Evolutionary conservation across 2,797 vertebrate genomes (phyloP), one percentile per base, ranked within the genome.

Genomic region (Crenuchus spilurus): DNA sequence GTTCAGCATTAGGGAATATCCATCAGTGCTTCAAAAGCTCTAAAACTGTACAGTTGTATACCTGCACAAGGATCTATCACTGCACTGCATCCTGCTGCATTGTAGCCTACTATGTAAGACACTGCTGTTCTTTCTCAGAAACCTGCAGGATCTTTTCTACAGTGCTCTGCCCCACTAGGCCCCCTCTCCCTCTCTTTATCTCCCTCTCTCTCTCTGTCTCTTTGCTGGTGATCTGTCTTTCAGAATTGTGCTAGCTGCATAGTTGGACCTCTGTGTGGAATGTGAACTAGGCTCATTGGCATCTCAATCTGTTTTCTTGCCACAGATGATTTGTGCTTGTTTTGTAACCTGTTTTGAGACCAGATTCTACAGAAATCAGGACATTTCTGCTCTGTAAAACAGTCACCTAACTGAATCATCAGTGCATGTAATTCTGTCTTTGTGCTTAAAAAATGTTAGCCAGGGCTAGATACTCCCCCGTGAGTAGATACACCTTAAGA

Each of bases 221-320:
- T 64, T 80, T 84, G 44, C 74, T 73, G 74, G 66, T 69, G 79
- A 72, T 68, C 82, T 65, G 84, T 84, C 79, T 42, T 80, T 82
- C 57, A 5, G 73, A 80, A 70, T 57, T 64, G 48, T 48, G 74
- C 74, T 68, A 33, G 63, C 66, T 79, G 80, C 84, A 79, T 87
- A 87, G 87, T 87, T 87, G 83, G 83, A 86, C 75, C 76, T 51
- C 31, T 20, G 75, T 86, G 85, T 75, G 88, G 86, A 90, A 90
- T 91, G 85, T 86, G 70, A 28, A 67, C 76, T 76, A 49, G 81
- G 78, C 77, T 83, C 55, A 83, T 76, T 70, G 80, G 84, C 77
- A 49, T 71, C 54, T 57, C n/a, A 30, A 58, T 58, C n/a, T 54
- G 54, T 68, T 69, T 69, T 70, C 62, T 49, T 31, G 28, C 49